Conservation (phyloP, 1,140 invertebrate species). For the Anastrepha obliqua region DNA sequence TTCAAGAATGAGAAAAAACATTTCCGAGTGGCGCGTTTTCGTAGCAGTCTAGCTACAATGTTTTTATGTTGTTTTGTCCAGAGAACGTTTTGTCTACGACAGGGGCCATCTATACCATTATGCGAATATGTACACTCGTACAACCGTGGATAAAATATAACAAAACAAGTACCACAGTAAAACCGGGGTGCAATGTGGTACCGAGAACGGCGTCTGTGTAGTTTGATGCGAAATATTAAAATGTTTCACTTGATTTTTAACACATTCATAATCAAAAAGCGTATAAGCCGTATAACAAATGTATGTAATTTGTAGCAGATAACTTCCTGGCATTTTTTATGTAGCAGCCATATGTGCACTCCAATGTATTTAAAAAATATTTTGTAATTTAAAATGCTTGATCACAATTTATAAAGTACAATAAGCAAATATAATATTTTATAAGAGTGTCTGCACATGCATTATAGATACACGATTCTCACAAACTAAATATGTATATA, state of each 20-base stretch:
- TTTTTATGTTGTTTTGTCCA: constrained; percentile 39
- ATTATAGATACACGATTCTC: constrained; percentile 44
- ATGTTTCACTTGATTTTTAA: not conserved
- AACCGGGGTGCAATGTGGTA: constrained; percentile 34
- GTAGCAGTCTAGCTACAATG: constrained; percentile 23
- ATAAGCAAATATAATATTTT: not conserved
- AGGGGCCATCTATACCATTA: constrained; percentile 21
- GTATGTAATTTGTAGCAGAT: no score
- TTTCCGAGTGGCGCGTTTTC: constrained; percentile 42
- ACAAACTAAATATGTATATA: not conserved
- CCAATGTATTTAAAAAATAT: no score
- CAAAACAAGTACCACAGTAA: not conserved
- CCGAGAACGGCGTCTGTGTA: not conserved
- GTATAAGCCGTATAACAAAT: no score
- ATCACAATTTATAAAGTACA: not conserved
- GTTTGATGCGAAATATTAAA: constrained; percentile 14
- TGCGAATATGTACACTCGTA: not conserved
- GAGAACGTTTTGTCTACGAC: not conserved
- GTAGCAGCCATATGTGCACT: no score
- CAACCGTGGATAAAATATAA: constrained; percentile 19
- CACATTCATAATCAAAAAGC: no score
- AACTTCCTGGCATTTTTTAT: constrained; percentile 2
- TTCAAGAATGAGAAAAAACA: constrained; percentile 27
- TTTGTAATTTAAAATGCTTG: not conserved
- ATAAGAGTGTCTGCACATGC: not conserved